Conservation (phyloP, 2,113 vertebrate genomes). For the Ariopsis seemanni region DNA sequence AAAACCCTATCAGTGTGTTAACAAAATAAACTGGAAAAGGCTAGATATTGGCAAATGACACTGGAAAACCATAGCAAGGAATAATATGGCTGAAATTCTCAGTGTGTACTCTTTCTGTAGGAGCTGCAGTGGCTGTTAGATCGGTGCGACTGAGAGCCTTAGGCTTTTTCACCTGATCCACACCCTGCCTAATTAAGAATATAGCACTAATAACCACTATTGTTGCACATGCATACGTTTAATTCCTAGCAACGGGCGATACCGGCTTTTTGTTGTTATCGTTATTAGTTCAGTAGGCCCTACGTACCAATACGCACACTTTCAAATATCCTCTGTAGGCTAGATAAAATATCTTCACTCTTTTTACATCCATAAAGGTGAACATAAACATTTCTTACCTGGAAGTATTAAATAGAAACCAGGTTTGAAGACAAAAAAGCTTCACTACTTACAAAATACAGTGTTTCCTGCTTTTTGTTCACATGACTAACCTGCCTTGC, state of each 20-base stretch:
- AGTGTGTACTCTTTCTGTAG: neutral
- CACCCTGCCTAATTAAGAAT: neutral
- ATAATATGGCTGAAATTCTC: neutral
- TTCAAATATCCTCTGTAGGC: neutral
- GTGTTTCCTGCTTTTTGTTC: neutral
- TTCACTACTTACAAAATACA: neutral
- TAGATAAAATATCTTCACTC: neutral
- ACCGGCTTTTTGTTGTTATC: no score
- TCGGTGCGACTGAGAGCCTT: neutral
- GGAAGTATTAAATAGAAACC: neutral
- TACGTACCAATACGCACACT: neutral
- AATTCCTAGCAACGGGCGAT: neutral
- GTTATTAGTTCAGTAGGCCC: neutral
- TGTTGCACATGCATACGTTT: neutral
- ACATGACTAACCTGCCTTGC: neutral
- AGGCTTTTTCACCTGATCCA: neutral
- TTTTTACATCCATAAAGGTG: neutral
- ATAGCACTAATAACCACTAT: neutral
- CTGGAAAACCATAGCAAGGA: neutral
- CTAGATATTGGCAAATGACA: neutral
- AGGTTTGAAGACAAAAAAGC: neutral
- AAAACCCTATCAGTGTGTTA: no score
- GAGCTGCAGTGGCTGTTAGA: neutral
- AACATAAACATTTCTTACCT: neutral
- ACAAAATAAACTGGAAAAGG: neutral